A percentile compares a stretch with the other conserved stretches of the same genome.
phyloP scores from a whole-genome alignment of 2,888 invertebrate species.

The Smittia aterrima region DNA sequence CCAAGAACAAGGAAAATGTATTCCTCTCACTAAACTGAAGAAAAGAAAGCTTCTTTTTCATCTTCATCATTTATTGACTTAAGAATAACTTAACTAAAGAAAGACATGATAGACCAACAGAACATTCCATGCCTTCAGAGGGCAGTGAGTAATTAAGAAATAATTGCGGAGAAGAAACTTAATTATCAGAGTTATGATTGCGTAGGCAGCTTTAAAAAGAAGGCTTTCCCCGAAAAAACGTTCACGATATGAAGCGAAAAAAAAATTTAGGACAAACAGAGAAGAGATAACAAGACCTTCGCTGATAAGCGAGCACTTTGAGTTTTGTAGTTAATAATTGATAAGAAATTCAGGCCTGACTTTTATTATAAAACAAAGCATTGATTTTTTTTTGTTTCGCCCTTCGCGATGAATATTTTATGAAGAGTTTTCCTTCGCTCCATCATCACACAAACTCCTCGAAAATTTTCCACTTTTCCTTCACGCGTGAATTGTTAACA shows the following conservation, averaged over 20 bases:
- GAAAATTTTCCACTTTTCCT: no score
- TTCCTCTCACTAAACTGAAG: not conserved
- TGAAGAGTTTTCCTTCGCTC: no score
- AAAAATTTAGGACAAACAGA: not conserved
- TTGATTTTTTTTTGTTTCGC: not conserved
- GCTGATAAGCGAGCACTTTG: not conserved
- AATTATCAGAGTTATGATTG: not conserved
- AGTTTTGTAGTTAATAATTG: not conserved
- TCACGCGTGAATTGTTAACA: no score
- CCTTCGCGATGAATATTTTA: not conserved
- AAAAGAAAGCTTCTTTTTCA: not conserved
- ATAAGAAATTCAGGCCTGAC: not conserved
- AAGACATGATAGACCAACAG: conserved; percentile 44
- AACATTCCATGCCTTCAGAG: conserved; percentile 21
- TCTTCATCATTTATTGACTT: conserved; percentile 7
- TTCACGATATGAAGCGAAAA: not conserved
- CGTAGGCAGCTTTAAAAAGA: conserved; percentile 19
- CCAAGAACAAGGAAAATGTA: not conserved
- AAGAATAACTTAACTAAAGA: not conserved
- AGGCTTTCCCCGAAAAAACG: not conserved
- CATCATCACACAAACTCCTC: not conserved
- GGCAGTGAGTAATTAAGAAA: conserved; percentile 24
- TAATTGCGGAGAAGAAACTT: not conserved
- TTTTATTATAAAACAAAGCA: not conserved
- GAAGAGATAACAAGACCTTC: not conserved